A percentile compares a stretch with the other conserved stretches of the same genome.
These are phyloP conservation scores for Vombatus ursinus DNA, from an alignment of 2,113 vertebrate genomes.

Conservation along the genomic window DNA sequence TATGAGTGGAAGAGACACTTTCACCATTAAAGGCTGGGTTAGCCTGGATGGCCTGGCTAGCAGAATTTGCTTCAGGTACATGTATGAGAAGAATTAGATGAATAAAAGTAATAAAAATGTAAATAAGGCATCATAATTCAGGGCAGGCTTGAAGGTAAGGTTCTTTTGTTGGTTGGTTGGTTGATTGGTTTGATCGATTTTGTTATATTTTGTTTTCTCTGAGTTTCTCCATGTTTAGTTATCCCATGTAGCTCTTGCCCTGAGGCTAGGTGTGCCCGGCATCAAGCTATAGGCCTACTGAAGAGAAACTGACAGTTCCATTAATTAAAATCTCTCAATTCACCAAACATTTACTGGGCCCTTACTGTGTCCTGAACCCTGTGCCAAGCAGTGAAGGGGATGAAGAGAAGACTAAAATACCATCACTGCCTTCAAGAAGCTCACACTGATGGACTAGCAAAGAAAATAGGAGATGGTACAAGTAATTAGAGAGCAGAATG, in stretches of 20 bases:
- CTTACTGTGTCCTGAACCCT: neutral
- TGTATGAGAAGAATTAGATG: neutral
- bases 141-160: neutral
- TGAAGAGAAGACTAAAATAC: neutral
- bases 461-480: neutral
- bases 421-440: neutral
- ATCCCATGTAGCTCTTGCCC: neutral
- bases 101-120: neutral
- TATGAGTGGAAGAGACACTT: neutral
- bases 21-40: neutral
- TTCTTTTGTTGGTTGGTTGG: neutral
- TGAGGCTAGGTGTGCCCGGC: neutral
- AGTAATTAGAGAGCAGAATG: neutral
- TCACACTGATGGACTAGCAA: neutral
- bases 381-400: neutral
- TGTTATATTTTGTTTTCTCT: neutral
- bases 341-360: neutral
- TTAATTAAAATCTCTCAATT: neutral
- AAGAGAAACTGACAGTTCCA: neutral
- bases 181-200: neutral
- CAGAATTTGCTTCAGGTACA: neutral
- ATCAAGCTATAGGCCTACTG: neutral
- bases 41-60: neutral
- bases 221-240: neutral
- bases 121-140: neutral